These are phyloP conservation scores for Hiodon tergisus DNA, from an alignment of 2,113 vertebrate genomes.

Conservation along the genomic window DNA sequence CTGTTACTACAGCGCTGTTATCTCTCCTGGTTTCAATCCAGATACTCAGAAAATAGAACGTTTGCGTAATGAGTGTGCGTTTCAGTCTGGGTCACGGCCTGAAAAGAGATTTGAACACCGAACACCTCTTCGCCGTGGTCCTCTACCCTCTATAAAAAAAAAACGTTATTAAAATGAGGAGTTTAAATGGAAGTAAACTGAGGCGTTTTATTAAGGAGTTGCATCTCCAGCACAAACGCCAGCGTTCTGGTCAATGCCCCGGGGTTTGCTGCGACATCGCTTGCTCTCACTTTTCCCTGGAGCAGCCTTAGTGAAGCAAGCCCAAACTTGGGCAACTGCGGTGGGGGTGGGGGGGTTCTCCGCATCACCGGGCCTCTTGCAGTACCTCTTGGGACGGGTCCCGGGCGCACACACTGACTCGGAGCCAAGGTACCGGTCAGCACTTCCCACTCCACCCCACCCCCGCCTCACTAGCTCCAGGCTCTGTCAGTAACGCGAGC, in stretches of 20 bases:
- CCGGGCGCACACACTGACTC: conserved; percentile 22
- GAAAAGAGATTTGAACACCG: background rate
- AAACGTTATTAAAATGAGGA: too few species aligned
- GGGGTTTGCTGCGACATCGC: too few species aligned
- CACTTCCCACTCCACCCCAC: background rate
- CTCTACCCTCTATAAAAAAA: too few species aligned
- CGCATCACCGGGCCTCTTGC: conserved; percentile 11
- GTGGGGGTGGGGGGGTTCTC: background rate
- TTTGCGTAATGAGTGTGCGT: background rate
- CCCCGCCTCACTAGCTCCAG: conserved; percentile 7
- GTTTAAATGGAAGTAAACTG: too few species aligned
- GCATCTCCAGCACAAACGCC: too few species aligned
- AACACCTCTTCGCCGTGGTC: background rate
- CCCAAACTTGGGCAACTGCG: background rate
- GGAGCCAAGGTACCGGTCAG: conserved; percentile 15
- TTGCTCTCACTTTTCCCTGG: too few species aligned
- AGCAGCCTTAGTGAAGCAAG: conserved; percentile 21
- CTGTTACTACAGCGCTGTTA: conserved; percentile 12
- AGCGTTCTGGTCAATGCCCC: too few species aligned
- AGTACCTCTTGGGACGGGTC: conserved; percentile 18
- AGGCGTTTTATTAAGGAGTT: too few species aligned
- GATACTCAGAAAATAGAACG: background rate
- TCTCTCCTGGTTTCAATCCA: conserved; percentile 1
- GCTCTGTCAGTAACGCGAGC: conserved; percentile 14
- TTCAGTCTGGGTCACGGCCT: background rate